phyloP scores from a whole-genome alignment of 2,113 vertebrate genomes.

The Agelaius tricolor region DNA sequence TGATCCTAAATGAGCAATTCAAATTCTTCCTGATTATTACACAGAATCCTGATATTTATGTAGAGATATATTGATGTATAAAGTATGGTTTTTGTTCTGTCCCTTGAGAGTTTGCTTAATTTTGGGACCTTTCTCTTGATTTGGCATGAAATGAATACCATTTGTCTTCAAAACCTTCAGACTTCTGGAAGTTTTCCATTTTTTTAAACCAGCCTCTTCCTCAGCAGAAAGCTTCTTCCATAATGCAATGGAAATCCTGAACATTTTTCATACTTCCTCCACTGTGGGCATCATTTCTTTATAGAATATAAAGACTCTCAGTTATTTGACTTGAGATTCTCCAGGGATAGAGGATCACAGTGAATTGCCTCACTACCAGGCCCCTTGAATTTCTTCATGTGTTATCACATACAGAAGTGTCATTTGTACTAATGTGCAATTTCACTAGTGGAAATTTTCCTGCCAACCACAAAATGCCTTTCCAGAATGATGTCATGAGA shows the following conservation, averaged over 20 bases:
- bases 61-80: neutral
- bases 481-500: slow-evolving; percentile 11
- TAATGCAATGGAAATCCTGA: neutral
- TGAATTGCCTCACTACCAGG: neutral
- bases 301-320: neutral
- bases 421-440: neutral
- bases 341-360: neutral
- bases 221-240: neutral
- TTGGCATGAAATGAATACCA: neutral
- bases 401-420: neutral
- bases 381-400: neutral
- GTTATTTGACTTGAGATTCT: neutral
- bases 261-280: neutral
- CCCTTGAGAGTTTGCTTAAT: neutral
- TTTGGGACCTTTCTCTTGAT: neutral
- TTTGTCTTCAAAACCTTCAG: neutral
- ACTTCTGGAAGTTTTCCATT: neutral
- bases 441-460: neutral
- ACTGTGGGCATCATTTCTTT: neutral
- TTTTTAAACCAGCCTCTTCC: neutral
- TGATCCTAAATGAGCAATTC: neutral
- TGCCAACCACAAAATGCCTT: neutral
- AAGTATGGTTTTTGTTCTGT: neutral
- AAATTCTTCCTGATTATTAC: neutral
- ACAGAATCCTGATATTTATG: neutral